Conservation (phyloP, 2,113 vertebrate genomes). For the Lampris incognitus region DNA sequence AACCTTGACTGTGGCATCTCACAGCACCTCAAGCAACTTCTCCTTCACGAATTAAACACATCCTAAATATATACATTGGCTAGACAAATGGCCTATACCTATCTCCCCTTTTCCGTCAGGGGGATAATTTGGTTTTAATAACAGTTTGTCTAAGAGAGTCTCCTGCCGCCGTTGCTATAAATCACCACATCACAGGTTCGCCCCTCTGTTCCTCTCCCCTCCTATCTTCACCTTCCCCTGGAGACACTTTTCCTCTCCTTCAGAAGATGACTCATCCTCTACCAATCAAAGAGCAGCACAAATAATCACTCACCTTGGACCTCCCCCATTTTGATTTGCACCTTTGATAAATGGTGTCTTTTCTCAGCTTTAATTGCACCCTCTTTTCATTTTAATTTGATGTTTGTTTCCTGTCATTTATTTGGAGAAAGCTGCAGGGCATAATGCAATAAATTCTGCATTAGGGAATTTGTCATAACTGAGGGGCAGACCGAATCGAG, state of each 20-base stretch:
- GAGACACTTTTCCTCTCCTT: conserved; percentile 93
- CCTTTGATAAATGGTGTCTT: conserved; percentile 89
- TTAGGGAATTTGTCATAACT: conserved; percentile 76
- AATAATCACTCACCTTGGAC: conserved; percentile 88
- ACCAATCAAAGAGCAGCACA: conserved; percentile 92
- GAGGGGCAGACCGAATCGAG: conserved; percentile 78
- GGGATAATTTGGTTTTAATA: conserved; percentile 95
- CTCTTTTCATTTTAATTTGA: conserved; percentile 83
- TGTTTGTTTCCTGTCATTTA: conserved; percentile 86
- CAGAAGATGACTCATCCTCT: conserved; percentile 90
- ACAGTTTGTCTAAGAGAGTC: conserved; percentile 89
- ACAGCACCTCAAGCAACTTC: neutral
- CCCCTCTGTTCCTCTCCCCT: conserved; percentile 30
- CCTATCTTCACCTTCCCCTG: conserved; percentile 80
- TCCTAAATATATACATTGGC: conserved; percentile 53
- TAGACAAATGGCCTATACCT: conserved; percentile 71
- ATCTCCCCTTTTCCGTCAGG: conserved; percentile 59
- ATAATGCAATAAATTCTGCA: conserved; percentile 78
- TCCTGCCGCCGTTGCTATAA: conserved; percentile 91
- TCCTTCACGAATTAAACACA: conserved; percentile 50
- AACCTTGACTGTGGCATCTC: no score
- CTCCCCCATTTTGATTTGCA: conserved; percentile 84
- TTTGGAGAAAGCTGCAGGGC: conserved; percentile 60
- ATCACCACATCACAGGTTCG: conserved; percentile 91
- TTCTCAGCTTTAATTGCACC: conserved; percentile 79